Base-by-base conservation (phyloP, 2,797 vertebrate genomes). In the Steatocranus sp. region DNA sequence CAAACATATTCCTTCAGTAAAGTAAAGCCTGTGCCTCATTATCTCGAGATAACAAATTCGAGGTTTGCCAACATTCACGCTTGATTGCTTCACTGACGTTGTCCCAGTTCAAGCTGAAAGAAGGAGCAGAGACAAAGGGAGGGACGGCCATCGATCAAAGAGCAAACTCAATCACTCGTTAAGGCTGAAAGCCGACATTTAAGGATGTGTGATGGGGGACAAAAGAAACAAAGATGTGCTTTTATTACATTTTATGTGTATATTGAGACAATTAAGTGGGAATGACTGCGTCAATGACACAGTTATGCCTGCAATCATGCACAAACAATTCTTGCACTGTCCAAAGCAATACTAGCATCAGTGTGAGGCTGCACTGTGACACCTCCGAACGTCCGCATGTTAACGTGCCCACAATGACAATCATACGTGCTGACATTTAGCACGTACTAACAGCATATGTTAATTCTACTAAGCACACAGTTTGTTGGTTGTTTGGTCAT, bases 401-500 rank as follows among this genome's bases (percentile, higher is more conserved):
- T 43, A 25, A 43, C 63, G 9, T 15, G 20, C 38, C 14, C 20
- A 17, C 8, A 43, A 25, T 10, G 23, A 25, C 38, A 25, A 17
- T 7, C 20, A 43, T 7, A 68, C 8, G 2, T 43, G 63, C 20
- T 25, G 63, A 43, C 6, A 43, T 25, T 68, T 43, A 68, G 8
- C 20, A 43, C 38, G 0, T 68, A 41, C 38, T 25, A 25, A 68
- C 36, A 66, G 12, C 20, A 66, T 66, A 34, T 66, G 34, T 38
- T 41, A 41, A 66, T 38, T 66, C 18, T 0, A 66, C 61, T 15
- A 41, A 41, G 6, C 12, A 41, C 61, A 23, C 0, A 41, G 0
- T 0, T 66, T 66, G 58, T 14, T 63, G n/a, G n/a, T 36, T 23
- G 20, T 66, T 17, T 25, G 20, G 36, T 25, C 8, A 41, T 9